These are phyloP conservation scores for Acanthurus leucopareius DNA, from an alignment of 2,797 vertebrate species.

Conservation along the genomic window DNA sequence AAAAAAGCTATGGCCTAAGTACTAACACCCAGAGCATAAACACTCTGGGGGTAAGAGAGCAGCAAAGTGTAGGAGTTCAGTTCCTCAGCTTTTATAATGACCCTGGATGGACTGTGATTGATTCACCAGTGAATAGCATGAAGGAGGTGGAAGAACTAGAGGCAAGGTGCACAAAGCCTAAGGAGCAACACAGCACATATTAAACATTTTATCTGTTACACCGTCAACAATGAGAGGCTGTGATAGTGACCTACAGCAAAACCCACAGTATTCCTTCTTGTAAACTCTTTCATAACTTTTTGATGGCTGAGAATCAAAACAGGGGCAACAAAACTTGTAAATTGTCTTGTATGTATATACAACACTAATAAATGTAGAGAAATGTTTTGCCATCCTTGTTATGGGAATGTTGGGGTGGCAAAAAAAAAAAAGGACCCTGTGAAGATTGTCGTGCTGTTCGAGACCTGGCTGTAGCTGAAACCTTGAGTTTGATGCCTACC, in stretches of 20 bases:
- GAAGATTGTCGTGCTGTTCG: slow-evolving; percentile 3
- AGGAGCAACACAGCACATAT: not conserved
- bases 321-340: not conserved
- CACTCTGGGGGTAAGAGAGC: not conserved
- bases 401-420: not conserved
- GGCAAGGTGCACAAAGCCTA: not conserved
- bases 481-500: slow-evolving; percentile 8
- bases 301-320: not conserved
- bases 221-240: not conserved
- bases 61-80: not conserved
- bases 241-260: not conserved
- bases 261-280: not conserved
- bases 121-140: not conserved
- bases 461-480: slow-evolving; percentile 9
- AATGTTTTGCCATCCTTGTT: not conserved
- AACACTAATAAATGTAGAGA: not conserved
- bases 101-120: not conserved
- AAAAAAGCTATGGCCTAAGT: not conserved
- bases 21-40: not conserved
- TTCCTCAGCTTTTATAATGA: not conserved
- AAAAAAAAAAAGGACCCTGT: slow-evolving; percentile 6
- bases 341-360: not conserved
- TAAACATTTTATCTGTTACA: not conserved
- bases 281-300: not conserved
- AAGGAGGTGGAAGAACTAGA: not conserved